Evolutionary conservation across 1,140 invertebrate genomes (phyloP), one percentile per base, ranked within the genome.

Genomic region (Piezodorus guildinii): DNA sequence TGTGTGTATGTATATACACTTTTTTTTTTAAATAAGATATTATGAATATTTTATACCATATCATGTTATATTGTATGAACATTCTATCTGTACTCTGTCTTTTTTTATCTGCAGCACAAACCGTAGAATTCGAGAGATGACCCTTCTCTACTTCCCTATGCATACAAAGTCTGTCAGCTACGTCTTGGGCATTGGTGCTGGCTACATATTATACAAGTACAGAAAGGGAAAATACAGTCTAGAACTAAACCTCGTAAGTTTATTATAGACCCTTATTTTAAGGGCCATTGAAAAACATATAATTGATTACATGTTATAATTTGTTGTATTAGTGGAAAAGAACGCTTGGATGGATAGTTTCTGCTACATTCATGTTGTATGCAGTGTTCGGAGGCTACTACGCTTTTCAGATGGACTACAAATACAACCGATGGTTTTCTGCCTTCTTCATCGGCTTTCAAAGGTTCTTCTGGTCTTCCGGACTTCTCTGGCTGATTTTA

Each of bases 361-460:
- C 60, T 45, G 14, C 51, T 2, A 16, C 58, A 2, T 52, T 65
- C 2, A 60, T 66, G 49, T 9, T 65, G 0, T 58, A 58, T 16
- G 19, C 54, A 21, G 16, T 58, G 10, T 25, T 27, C 19, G 69
- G 67, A 27, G 65, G 45, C 9, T 65, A 68, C 60, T 60, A 59
- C 1, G 25, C 66, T 1, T 67, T 60, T 27, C 66, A 67, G 45
- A 4, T 63, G 14, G 63, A 67, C 58, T 49, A 62, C 27, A 14
- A 56, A 6, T 69, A 69, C 44, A 63, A 63, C 30, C 44, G 19
- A 25, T 56, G 61, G 23, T 44, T 65, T 21, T 77, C 79, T 10
- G 78, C 80, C 3, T 44, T 80, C 23, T 85, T 84, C 69, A 79
- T 80, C 0, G 77, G 76, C 3, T 69, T 84, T 3, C 79, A 81